Base-by-base conservation (phyloP, 1,140 invertebrate genomes). In the Drusus annulatus region DNA sequence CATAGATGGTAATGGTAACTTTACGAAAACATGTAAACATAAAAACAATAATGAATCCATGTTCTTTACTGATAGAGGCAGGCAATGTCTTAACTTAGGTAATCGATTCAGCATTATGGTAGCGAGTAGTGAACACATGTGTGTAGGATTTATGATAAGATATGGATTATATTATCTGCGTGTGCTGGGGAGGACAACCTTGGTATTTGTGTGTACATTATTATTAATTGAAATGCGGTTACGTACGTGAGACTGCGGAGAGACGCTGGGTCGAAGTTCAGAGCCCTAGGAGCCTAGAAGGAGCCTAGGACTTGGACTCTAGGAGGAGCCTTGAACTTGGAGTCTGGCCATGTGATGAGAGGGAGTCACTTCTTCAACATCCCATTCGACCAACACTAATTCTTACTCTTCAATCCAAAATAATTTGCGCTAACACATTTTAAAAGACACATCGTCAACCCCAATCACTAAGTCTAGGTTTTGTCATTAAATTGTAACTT, bases 71-170 rank as follows among this genome's bases (percentile, higher is more conserved):
- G 76, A 54, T 76, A 77, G 79, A 81, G 80, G 79, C 78, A 84
- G 83, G 83, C 83, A 84, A 84, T 84, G 80, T 84, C 83, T 84
- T 82, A 82, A 52, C 80, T 84, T 82, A 78, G 78, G 79, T 84
- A 84, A 84, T 81, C 83, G 83, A 84, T 84, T 84, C 79, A 84
- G 83, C 83, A 76, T 78, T 75, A 74, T 60, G 56, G 56, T 74
- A 74, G 50, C 78, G 62, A 52, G 54, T 45, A 51, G 56, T 51
- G 25, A 73, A 51, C 45, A 58, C 56, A 52, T 60, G 63, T 80
- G 79, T 80, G 79, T 80, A 80, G 73, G 79, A 60, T 76, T 80
- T 80, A 80, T 76, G 79, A 80, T 56, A 36, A 60, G 19, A 79
- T 74, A 79, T 23, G 23, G 36, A 31, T 28, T 58, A 78, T 56